Percentiles rank a stretch among this genome's conserved stretches.
phyloP scores from a whole-genome alignment of 2,888 invertebrate species.

The Brachypterus glaber region DNA sequence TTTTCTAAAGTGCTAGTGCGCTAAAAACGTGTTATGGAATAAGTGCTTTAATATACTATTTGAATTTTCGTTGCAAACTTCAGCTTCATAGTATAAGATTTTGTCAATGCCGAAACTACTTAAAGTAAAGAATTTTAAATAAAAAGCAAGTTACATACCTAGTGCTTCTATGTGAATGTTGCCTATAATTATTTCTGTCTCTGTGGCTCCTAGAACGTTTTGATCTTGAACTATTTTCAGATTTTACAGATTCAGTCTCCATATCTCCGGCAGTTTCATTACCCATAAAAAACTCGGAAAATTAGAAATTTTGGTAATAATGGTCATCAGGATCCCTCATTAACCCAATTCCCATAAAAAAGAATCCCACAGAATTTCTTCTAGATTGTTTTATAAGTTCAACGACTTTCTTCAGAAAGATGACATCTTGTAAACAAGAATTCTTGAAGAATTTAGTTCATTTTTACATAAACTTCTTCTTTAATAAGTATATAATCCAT shows the following conservation, averaged over 20 bases:
- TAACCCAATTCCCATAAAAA: slow-evolving; percentile 2
- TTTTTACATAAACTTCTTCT: too few relatives aligned
- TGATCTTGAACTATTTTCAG: slow-evolving; percentile 80
- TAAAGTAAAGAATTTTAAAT: too few relatives aligned
- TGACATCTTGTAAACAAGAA: slow-evolving; percentile 22
- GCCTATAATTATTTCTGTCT: slow-evolving; percentile 48
- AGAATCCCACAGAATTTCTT: background rate
- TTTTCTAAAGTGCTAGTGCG: too few relatives aligned
- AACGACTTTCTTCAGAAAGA: slow-evolving; percentile 18
- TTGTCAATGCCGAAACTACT: too few relatives aligned
- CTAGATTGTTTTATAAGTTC: slow-evolving; percentile 13
- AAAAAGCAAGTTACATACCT: slow-evolving; percentile 43
- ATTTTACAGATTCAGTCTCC: slow-evolving; percentile 92
- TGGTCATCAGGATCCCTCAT: slow-evolving; percentile 13
- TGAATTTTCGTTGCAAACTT: too few relatives aligned
- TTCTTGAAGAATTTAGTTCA: too few relatives aligned
- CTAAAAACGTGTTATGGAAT: too few relatives aligned
- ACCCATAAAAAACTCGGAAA: slow-evolving; percentile 33
- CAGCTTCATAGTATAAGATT: too few relatives aligned
- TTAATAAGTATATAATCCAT: too few relatives aligned
- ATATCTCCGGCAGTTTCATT: slow-evolving; percentile 51
- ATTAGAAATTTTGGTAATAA: slow-evolving; percentile 2
- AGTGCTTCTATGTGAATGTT: slow-evolving; percentile 57
- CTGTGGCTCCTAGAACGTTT: slow-evolving; percentile 57
- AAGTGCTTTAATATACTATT: too few relatives aligned